Conservation (phyloP, 2,888 invertebrate species). For the Pandemis heparana region DNA sequence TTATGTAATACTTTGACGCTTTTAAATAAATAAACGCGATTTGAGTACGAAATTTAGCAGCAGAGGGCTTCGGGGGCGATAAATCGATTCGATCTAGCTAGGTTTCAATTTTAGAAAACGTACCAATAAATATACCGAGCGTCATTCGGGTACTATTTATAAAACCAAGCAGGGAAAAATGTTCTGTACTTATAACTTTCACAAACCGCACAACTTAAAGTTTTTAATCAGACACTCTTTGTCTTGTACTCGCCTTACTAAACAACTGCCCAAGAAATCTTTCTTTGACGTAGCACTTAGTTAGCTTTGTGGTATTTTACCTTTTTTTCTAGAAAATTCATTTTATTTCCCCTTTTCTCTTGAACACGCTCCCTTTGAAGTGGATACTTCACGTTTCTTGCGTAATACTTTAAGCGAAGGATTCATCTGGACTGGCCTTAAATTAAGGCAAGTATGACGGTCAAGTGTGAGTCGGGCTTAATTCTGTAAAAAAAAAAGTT, state of each 20-base stretch:
- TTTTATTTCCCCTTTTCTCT: slow-evolving; percentile 39
- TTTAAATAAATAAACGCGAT: too few species aligned
- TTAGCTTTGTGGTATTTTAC: slow-evolving; percentile 31
- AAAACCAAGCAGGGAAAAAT: background rate
- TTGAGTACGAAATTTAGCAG: too few species aligned
- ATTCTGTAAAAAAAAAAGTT: background rate
- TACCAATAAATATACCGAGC: too few species aligned
- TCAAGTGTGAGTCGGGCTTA: background rate
- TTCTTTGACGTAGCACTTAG: slow-evolving; percentile 24
- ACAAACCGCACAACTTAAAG: background rate
- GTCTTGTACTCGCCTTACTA: slow-evolving; percentile 1
- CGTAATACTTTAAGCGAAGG: slow-evolving; percentile 40
- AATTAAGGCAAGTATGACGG: slow-evolving; percentile 22
- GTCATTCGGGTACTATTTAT: too few species aligned
- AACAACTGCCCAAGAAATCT: slow-evolving; percentile 28
- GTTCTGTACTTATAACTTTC: background rate
- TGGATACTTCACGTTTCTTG: slow-evolving; percentile 33
- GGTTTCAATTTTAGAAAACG: too few species aligned
- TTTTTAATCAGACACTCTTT: slow-evolving; percentile 23
- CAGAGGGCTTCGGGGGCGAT: too few species aligned
- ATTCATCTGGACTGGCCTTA: slow-evolving; percentile 36
- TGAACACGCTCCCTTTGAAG: slow-evolving; percentile 36
- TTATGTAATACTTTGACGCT: too few species aligned
- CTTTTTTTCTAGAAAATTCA: slow-evolving; percentile 38
- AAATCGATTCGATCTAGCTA: too few species aligned